Percentiles rank a stretch among this genome's conserved stretches.
Evolutionary conservation across 2,888 invertebrate genomes (phyloP).

Genomic region (Orchesellides sinensis): DNA sequence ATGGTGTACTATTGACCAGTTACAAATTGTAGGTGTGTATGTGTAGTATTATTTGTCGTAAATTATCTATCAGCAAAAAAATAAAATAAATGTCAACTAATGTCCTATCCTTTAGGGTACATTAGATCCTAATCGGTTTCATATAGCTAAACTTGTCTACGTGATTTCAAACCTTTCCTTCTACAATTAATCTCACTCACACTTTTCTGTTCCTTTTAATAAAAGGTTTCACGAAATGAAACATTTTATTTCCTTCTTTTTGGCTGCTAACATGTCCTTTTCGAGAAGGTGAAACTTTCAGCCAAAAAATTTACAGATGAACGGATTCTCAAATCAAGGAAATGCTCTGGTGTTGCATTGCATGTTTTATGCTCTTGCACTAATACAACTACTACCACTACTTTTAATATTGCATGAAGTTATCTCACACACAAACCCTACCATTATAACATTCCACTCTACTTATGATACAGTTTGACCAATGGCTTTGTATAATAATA

Average conservation of each 20-base stretch:
- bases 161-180: too few species aligned
- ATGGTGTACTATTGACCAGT: too few species aligned
- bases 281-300: constrained; percentile 27
- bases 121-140: too few species aligned
- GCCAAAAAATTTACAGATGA: constrained; percentile 57
- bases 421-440: constrained; percentile 40
- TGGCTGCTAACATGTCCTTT: constrained; percentile 17
- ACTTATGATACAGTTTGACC: constrained; percentile 41
- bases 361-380: constrained; percentile 33
- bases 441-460: constrained; percentile 51
- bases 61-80: too few species aligned
- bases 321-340: constrained; percentile 57
- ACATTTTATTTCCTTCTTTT: not conserved
- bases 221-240: not conserved
- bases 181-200: not conserved
- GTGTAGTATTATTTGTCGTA: not conserved
- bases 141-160: too few species aligned
- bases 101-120: too few species aligned
- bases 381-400: constrained; percentile 10
- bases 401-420: constrained; percentile 16
- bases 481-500: constrained; percentile 14
- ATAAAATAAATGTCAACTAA: too few species aligned
- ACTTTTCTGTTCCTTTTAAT: not conserved
- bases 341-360: constrained; percentile 46
- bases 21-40: not conserved